A percentile compares a stretch with the other conserved stretches of the same genome.
phyloP scores from a whole-genome alignment of 2,888 invertebrate species.

The Sminthurides aquaticus region DNA sequence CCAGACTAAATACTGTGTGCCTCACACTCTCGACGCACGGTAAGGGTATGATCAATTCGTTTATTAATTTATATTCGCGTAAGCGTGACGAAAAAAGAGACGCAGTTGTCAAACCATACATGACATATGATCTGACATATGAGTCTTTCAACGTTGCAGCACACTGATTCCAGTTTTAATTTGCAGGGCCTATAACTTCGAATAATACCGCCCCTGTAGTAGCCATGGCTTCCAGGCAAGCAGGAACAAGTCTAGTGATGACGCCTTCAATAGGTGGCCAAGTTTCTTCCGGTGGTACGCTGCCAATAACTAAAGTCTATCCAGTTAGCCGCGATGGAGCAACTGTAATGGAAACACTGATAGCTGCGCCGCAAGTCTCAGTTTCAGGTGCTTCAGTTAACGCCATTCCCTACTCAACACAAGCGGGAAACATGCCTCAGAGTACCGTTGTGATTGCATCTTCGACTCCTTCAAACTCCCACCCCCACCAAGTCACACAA shows the following conservation, averaged over 20 bases:
- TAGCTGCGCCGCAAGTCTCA: constrained; percentile 25
- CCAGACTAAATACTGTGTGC: constrained; percentile 35
- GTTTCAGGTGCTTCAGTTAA: constrained; percentile 23
- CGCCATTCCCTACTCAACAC: constrained; percentile 23
- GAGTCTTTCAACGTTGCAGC: too few species aligned
- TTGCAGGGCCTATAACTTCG: constrained; percentile 29
- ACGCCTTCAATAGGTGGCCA: constrained; percentile 29
- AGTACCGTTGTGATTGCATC: constrained; percentile 34
- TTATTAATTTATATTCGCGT: neutral
- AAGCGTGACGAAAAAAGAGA: neutral
- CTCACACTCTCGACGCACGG: constrained; percentile 37
- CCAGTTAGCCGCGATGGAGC: constrained; percentile 38
- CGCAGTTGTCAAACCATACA: too few species aligned
- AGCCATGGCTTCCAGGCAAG: constrained; percentile 37
- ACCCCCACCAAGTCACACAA: constrained; percentile 19
- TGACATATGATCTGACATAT: too few species aligned
- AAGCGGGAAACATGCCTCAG: constrained; percentile 11
- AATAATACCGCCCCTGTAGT: constrained; percentile 40
- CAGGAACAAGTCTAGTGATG: constrained; percentile 34
- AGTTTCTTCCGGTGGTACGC: constrained; percentile 21
- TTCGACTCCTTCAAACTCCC: constrained; percentile 18
- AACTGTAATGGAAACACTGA: constrained; percentile 27
- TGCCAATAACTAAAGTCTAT: constrained; percentile 40
- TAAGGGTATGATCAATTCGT: too few species aligned
- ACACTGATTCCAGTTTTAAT: too few species aligned